phyloP scores from a whole-genome alignment of 2,888 invertebrate species.

The Kuschelorhynchus macadamiae region DNA sequence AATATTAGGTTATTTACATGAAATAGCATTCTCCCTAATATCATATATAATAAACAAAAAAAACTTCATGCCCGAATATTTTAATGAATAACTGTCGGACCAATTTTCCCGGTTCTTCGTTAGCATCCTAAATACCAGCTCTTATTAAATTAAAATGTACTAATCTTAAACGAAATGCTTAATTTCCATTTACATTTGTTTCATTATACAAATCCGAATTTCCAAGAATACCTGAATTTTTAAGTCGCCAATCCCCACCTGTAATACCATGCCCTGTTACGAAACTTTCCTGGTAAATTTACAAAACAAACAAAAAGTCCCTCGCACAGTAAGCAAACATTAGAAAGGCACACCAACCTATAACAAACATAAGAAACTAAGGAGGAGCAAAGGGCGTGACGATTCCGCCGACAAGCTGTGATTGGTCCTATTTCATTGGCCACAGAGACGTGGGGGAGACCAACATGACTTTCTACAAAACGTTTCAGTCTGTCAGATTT shows the following conservation, averaged over 20 bases:
- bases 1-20: too few relatives aligned
- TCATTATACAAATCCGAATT: neutral
- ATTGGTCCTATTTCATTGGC: constrained; percentile 49
- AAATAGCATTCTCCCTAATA: too few relatives aligned
- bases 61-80: too few relatives aligned
- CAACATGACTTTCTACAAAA: constrained; percentile 9
- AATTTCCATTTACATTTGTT: neutral
- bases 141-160: too few relatives aligned
- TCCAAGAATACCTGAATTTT: neutral
- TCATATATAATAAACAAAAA: too few relatives aligned
- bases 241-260: neutral
- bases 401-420: neutral
- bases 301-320: constrained; percentile 64
- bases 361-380: constrained; percentile 46
- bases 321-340: constrained; percentile 58
- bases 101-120: too few relatives aligned
- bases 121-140: neutral
- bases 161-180: neutral
- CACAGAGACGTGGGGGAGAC: constrained; percentile 13
- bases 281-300: constrained; percentile 56
- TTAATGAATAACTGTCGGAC: too few relatives aligned
- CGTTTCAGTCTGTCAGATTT: constrained; percentile 14
- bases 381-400: constrained; percentile 38
- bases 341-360: constrained; percentile 51
- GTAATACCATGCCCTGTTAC: constrained; percentile 30